phyloP scores from a whole-genome alignment of 2,113 vertebrate species.

The Zosterops hypoxanthus region DNA sequence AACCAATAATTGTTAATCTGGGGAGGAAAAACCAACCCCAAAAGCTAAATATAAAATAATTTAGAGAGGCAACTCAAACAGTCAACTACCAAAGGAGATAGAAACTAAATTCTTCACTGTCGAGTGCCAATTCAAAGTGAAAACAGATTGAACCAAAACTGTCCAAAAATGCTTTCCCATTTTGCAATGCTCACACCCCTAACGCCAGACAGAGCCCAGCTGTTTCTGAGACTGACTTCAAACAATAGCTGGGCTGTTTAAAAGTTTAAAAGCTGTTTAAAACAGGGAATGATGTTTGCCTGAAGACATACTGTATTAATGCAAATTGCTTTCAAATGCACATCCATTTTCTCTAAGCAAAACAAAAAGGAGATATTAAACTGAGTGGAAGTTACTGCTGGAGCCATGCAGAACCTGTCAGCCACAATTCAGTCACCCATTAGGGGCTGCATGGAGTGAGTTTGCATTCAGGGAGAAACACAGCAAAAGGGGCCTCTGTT shows the following conservation, averaged over 20 bases:
- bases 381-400: background rate
- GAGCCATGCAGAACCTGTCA: background rate
- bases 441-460: background rate
- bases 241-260: slow-evolving; percentile 11
- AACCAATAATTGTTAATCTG: background rate
- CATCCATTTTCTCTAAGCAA: background rate
- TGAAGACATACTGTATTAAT: slow-evolving; percentile 15
- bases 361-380: background rate
- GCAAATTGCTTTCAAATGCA: slow-evolving; percentile 19
- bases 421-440: background rate
- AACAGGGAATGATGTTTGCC: background rate
- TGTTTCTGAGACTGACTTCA: background rate
- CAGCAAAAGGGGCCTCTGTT: background rate
- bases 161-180: background rate
- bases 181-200: background rate
- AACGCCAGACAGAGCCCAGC: background rate
- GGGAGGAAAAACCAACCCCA: no score
- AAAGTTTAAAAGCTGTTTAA: background rate
- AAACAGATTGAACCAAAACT: slow-evolving; percentile 44
- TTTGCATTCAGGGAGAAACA: background rate
- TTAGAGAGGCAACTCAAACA: background rate
- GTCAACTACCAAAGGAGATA: background rate
- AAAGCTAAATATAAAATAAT: background rate
- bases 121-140: slow-evolving; percentile 8
- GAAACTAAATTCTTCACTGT: background rate